Evolutionary conservation across 2,797 vertebrate species (phyloP), one percentile per base, ranked within the genome.

Genomic region (Enteromius mattozi): DNA sequence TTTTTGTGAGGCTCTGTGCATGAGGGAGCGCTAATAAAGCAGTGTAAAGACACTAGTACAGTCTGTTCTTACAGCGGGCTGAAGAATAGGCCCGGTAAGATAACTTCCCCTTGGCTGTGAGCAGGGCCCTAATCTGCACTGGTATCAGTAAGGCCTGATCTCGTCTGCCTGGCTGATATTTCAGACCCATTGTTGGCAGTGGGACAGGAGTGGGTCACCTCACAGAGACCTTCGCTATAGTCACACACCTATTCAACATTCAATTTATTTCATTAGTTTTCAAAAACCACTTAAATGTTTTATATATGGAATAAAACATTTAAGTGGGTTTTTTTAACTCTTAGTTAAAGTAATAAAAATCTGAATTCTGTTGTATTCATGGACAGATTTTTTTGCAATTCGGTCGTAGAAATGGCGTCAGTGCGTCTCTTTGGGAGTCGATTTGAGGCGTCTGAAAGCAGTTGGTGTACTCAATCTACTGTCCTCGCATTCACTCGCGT

Each of bases 161-260:
- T 86, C 40, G 84, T 92, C 82, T 86, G 87, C 88, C 88, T 83
- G 92, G 93, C 91, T 92, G 93, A 94, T 94, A 92, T 94, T 92
- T 92, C 90, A 94, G 89, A 93, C 92, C 92, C 88, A 85, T 89
- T 89, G 88, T 79, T 84, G 92, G 90, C 89, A 87, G 14, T 85
- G 90, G 88, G 89, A 90, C 91, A 93, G 87, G 89, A 83, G 89
- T 86, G 45, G 87, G 35, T 66, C 72, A 59, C 70, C 71, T 78
- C 85, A 40, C 71, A 88, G 83, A 88, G 76, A 51, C 76, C 30
- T 69, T 69, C 0, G 13, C 82, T 78, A 13, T 6, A 78, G 37
- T 70, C 21, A 59, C 13, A 45, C 8, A 21, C 45, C n/a, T 56
- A 59, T 76, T 74, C 66, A 54, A 70, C 82, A 45, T 59, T 21